A percentile compares a stretch with the other conserved stretches of the same genome.
These are phyloP conservation scores for Cnemophilus loriae DNA, from an alignment of 2,113 vertebrate species.

Conservation along the genomic window DNA sequence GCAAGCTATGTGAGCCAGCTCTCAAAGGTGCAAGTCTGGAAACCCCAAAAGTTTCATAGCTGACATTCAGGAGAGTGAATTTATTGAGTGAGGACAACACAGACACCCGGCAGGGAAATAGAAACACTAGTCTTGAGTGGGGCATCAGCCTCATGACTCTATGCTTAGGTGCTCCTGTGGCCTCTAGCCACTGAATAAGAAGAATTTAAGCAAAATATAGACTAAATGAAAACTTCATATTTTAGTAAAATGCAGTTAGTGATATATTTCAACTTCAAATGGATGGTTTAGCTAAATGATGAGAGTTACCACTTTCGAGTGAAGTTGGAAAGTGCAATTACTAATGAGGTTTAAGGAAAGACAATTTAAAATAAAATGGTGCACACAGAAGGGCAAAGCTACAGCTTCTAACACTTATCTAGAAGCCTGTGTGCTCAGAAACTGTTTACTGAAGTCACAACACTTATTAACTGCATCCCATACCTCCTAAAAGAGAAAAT, in stretches of 20 bases:
- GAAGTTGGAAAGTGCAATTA: background rate
- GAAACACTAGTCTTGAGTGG: background rate
- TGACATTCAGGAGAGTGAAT: background rate
- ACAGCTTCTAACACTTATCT: conserved; percentile 12
- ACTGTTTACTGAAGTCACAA: conserved; percentile 47
- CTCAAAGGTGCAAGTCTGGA: background rate
- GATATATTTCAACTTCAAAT: background rate
- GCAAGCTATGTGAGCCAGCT: background rate
- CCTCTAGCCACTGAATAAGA: background rate
- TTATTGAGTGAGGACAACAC: background rate
- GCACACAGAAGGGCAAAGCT: conserved; percentile 17
- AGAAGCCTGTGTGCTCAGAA: background rate
- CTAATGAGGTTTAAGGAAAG: conserved; percentile 45
- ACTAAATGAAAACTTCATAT: background rate
- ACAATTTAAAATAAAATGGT: background rate
- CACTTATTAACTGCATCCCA: conserved; percentile 57
- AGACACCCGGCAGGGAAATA: background rate
- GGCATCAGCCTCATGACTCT: background rate
- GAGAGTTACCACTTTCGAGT: background rate
- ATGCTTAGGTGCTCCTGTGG: background rate
- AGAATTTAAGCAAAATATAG: background rate
- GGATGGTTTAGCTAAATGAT: background rate
- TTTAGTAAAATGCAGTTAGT: background rate
- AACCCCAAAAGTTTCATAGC: background rate
- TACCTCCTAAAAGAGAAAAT: conserved; percentile 53